These are phyloP conservation scores for Globodera ellingtonae DNA, from an alignment of 1,140 invertebrate species.

Conservation along the genomic window DNA sequence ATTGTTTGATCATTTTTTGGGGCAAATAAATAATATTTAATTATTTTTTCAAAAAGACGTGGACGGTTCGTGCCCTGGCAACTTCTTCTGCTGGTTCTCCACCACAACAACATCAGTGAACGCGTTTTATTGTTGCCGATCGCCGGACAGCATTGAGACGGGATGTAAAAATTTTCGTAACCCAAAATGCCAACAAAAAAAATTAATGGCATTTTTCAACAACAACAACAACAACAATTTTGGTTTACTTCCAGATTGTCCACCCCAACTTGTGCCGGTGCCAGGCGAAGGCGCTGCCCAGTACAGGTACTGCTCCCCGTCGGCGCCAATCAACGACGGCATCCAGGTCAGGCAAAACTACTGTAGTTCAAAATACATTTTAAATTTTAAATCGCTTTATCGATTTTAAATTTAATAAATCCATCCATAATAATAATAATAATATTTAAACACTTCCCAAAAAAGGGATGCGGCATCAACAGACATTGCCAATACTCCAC, in stretches of 20 bases:
- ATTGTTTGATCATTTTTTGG: too few relatives aligned
- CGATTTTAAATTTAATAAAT: too few relatives aligned
- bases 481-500: constrained; percentile 64
- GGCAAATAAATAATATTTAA: neutral
- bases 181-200: too few relatives aligned
- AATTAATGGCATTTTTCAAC: too few relatives aligned
- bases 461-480: constrained; percentile 58
- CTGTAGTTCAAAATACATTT: too few relatives aligned
- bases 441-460: too few relatives aligned
- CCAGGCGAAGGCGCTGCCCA: constrained; percentile 60
- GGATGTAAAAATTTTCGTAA: constrained; percentile 45
- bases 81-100: constrained; percentile 62
- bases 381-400: too few relatives aligned
- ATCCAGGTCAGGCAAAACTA: constrained; percentile 40
- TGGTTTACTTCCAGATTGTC: constrained; percentile 33
- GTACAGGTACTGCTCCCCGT: constrained; percentile 62
- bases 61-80: constrained; percentile 62
- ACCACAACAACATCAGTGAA: constrained; percentile 64
- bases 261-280: constrained; percentile 61
- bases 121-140: constrained; percentile 64
- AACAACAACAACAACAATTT: too few relatives aligned
- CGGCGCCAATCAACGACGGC: constrained; percentile 62
- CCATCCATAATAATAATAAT: too few relatives aligned
- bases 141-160: constrained; percentile 62
- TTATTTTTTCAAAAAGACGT: constrained; percentile 35